Percentiles rank a stretch among this genome's conserved stretches.
These are phyloP conservation scores for Chlorodrepanis virens DNA, from an alignment of 2,113 vertebrate species.

Conservation along the genomic window DNA sequence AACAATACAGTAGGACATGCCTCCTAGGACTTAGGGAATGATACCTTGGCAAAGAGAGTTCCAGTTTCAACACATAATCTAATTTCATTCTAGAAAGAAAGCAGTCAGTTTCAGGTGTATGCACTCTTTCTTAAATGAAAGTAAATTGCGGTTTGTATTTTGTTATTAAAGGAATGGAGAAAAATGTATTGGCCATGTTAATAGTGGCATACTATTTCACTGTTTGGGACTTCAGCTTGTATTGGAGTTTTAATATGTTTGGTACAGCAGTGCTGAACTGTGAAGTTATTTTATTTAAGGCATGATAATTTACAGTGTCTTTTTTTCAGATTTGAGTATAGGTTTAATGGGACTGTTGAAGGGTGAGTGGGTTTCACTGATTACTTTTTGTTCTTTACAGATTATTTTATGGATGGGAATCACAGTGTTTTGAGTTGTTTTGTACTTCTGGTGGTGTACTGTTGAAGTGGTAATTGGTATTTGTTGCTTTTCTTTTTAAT, in stretches of 20 bases:
- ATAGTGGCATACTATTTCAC: too few relatives aligned
- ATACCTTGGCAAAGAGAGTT: background rate
- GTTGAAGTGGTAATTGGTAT: background rate
- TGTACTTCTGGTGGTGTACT: background rate
- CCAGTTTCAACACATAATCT: background rate
- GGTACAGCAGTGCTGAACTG: fast-evolving
- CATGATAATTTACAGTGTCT: background rate
- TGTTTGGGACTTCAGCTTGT: background rate
- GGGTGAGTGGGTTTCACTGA: background rate
- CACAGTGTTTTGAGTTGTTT: background rate
- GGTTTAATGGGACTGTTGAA: too few relatives aligned
- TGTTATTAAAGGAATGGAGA: background rate
- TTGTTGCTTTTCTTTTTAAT: background rate
- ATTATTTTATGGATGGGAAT: background rate
- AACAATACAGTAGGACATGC: background rate
- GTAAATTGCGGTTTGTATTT: background rate
- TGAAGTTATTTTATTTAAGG: background rate
- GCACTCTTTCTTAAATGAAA: fast-evolving
- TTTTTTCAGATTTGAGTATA: background rate
- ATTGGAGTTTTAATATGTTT: background rate
- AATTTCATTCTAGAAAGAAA: background rate
- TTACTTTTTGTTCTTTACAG: fast-evolving
- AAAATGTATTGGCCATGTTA: background rate
- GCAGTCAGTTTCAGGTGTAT: background rate
- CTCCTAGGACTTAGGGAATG: background rate